A percentile compares a stretch with the other conserved stretches of the same genome.
phyloP scores from a whole-genome alignment of 2,888 invertebrate species.

The Platypus cylindrus region DNA sequence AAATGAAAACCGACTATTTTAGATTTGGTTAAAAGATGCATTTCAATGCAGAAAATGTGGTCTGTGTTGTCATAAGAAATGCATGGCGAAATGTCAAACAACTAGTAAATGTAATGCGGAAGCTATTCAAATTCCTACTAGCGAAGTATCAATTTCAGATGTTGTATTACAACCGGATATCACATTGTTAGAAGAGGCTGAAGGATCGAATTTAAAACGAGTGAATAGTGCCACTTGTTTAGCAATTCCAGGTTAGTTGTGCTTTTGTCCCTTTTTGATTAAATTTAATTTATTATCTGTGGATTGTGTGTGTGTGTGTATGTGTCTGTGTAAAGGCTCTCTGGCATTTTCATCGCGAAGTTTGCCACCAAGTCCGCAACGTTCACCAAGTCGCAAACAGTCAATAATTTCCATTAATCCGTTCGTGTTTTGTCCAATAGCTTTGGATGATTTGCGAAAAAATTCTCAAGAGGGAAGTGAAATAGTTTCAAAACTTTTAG shows the following conservation, averaged over 20 bases:
- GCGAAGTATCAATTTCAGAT: conserved; percentile 19
- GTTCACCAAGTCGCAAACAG: conserved; percentile 57
- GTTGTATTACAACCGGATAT: conserved; percentile 28
- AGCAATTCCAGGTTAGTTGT: conserved; percentile 46
- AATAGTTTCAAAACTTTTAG: conserved; percentile 36
- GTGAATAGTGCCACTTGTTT: conserved; percentile 60
- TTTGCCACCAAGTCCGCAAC: conserved; percentile 63
- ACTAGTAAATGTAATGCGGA: conserved; percentile 45
- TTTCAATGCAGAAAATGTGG: conserved; percentile 82
- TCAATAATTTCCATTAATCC: conserved; percentile 49
- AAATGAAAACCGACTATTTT: too few relatives aligned
- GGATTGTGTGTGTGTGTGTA: not conserved
- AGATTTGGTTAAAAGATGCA: conserved; percentile 96
- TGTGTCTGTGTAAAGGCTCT: conserved; percentile 31
- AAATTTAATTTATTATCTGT: conserved; percentile 1
- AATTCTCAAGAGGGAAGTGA: conserved; percentile 35
- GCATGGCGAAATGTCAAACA: conserved; percentile 73
- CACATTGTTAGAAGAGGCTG: conserved; percentile 20
- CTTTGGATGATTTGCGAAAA: conserved; percentile 31
- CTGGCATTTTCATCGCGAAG: conserved; percentile 41
- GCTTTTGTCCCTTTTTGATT: too few relatives aligned
- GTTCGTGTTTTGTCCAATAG: conserved; percentile 40
- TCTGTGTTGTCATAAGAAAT: conserved; percentile 92
- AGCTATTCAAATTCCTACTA: conserved; percentile 18
- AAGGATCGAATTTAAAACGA: conserved; percentile 45